These are phyloP conservation scores for Nomada ruficornis DNA, from an alignment of 2,888 invertebrate genomes.

Conservation along the genomic window DNA sequence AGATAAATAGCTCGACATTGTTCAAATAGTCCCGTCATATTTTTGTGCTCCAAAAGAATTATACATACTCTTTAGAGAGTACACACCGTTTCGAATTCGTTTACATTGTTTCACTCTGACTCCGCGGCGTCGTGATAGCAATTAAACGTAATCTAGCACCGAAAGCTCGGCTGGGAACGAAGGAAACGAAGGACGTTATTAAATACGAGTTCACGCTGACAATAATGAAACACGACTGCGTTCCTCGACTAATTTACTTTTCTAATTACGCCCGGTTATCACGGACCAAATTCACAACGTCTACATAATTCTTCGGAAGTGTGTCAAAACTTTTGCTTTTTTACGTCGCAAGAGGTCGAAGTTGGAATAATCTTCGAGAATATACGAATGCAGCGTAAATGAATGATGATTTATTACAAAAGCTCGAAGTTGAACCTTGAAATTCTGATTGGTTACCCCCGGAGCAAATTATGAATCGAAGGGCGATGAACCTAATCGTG, in stretches of 20 bases:
- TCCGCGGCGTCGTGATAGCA: constrained; percentile 49
- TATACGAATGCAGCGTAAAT: no score
- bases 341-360: no score
- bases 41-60: no score
- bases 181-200: constrained; percentile 57
- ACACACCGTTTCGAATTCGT: constrained; percentile 23
- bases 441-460: no score
- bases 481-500: constrained; percentile 14
- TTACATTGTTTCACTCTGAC: constrained; percentile 30
- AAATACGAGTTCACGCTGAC: constrained; percentile 47
- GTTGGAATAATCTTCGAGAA: no score
- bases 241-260: constrained; percentile 65
- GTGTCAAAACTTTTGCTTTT: no score
- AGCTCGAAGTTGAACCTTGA: no score
- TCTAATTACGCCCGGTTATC: constrained; percentile 39
- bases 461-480: not conserved
- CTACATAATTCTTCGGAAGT: no score
- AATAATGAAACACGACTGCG: constrained; percentile 61
- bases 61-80: not conserved
- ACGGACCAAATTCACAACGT: not conserved
- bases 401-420: no score
- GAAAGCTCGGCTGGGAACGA: constrained; percentile 25
- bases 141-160: constrained; percentile 50
- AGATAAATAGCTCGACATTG: no score
- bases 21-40: no score